Percentiles rank a stretch among this genome's conserved stretches.
phyloP scores from a whole-genome alignment of 2,113 vertebrate species.

The Fregata magnificens region DNA sequence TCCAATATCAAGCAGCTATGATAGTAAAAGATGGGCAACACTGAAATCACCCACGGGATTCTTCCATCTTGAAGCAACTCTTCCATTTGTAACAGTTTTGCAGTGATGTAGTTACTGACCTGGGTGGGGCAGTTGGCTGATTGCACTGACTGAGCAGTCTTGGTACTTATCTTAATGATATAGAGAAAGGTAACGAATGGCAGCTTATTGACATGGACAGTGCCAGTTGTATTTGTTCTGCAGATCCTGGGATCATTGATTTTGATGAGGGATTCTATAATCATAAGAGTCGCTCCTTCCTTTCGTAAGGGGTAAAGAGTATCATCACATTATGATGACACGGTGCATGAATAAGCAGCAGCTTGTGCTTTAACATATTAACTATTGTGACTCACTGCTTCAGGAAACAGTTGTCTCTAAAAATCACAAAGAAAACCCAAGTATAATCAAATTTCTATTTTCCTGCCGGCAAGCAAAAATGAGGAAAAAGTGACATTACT shows the following conservation, averaged over 20 bases:
- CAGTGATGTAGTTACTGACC: background rate
- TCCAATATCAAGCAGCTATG: background rate
- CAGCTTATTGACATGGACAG: background rate
- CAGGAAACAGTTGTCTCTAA: background rate
- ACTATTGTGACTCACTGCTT: background rate
- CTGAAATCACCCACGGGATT: background rate
- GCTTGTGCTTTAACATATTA: background rate
- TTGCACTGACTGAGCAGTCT: background rate
- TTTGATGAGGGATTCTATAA: background rate
- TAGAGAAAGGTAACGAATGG: background rate
- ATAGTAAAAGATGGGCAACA: background rate
- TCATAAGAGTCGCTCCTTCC: fast-evolving
- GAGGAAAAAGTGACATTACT: background rate
- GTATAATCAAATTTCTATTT: background rate
- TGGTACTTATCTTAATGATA: background rate
- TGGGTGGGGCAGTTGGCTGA: background rate
- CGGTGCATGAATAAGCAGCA: background rate
- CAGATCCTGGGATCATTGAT: background rate
- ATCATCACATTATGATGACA: background rate
- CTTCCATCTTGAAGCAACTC: background rate
- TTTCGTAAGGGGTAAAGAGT: background rate
- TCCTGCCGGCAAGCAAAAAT: background rate
- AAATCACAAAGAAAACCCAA: background rate
- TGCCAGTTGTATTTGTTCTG: background rate
- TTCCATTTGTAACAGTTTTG: background rate